Base-by-base conservation (phyloP, 1,140 invertebrate species). In the Zaprionus nigranus region DNA sequence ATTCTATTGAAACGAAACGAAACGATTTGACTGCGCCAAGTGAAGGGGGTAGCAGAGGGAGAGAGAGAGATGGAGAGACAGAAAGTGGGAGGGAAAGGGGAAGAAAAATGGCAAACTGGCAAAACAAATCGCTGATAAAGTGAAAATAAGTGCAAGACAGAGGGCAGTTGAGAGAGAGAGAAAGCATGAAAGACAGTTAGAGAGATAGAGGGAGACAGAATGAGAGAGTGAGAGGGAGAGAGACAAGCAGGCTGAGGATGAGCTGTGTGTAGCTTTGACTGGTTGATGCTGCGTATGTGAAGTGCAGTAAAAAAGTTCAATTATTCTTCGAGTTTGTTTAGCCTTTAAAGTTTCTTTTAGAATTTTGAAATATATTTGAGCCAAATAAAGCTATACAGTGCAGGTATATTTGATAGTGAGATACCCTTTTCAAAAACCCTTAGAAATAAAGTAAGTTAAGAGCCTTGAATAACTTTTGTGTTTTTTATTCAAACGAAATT, bases 1-100 rank as follows among this genome's bases (percentile, higher is more conserved):
- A 88, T 88, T 88, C 81, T 88, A 88, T 88, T 88, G 85, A 88
- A 88, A 85, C 81, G 85, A 88, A 88, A 85, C 81, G 85, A 88
- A 88, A 85, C 85, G 85, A 90, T 88, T 88, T 88, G 81, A 88
- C 84, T 88, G 81, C 78, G 63, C 34, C 51, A 73, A 65, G 65
- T 43, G 34, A 57, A 49, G 59, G 40, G 49, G 22, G 49, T 38
- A 36, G 20, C n/a, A n/a, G 17, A n/a, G 6, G 2, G 22, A 17
- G 13, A 15, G 22, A 46, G 46, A 24, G 6, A 20, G 17, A n/a
- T 15, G 13, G 9, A 4, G n/a, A 24, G 15, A n/a, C 15, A n/a
- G 6, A 3, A 26, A 22, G 13, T 12, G 26, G 43, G 34, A 30
- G 15, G 17, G 43, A 34, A 46, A 20, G 20, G 17, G 22, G 26